Percentiles rank a stretch among this genome's conserved stretches.
Evolutionary conservation across 2,797 vertebrate genomes (phyloP).

Genomic region (Clarias fuscus): DNA sequence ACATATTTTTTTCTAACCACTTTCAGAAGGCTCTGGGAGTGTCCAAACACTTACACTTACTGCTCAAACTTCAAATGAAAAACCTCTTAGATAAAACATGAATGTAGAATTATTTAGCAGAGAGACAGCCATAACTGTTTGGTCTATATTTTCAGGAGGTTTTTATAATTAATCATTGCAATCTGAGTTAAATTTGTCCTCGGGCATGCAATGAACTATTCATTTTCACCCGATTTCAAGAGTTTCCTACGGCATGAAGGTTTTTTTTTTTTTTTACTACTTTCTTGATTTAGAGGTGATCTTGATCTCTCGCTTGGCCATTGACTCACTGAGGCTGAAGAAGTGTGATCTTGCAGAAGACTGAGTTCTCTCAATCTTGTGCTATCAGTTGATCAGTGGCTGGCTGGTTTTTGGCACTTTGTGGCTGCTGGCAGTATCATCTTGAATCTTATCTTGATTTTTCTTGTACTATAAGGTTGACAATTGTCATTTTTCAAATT

Average conservation of each 20-base stretch:
- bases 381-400: neutral
- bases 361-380: neutral
- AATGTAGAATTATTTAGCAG: slow-evolving; percentile 1
- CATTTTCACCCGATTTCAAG: neutral
- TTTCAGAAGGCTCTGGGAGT: neutral
- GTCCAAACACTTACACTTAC: neutral
- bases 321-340: slow-evolving; percentile 1
- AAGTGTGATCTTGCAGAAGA: neutral
- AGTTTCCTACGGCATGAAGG: neutral
- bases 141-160: neutral
- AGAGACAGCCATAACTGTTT: neutral
- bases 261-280: slow-evolving; percentile 1
- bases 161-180: slow-evolving; percentile 10
- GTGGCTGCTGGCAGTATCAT: neutral
- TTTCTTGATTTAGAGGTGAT: slow-evolving; percentile 21
- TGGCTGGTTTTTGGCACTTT: neutral
- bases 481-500: no score
- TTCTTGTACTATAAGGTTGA: neutral
- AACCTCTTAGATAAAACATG: neutral
- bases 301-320: neutral
- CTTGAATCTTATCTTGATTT: neutral
- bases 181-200: neutral
- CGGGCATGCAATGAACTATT: neutral
- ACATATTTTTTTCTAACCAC: neutral
- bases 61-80: slow-evolving; percentile 17